phyloP scores from a whole-genome alignment of 30 jellyfish, hydroid and myxozoan genomes.

The Nemopilema nomurai region DNA sequence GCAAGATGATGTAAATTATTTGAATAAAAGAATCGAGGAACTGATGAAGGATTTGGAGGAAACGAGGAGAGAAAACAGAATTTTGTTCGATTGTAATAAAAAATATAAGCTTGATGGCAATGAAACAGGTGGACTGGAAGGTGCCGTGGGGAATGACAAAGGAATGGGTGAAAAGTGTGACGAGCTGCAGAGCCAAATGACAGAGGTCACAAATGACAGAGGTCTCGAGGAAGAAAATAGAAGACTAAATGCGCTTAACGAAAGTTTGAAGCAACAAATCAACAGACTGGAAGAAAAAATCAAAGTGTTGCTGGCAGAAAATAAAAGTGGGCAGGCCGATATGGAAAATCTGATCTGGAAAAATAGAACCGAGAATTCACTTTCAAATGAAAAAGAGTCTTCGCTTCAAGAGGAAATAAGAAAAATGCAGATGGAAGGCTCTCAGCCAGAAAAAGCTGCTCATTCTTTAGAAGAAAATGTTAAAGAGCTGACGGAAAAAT shows the following conservation, averaged over 20 bases:
- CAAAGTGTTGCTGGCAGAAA: too few relatives aligned
- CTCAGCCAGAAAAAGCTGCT: not conserved
- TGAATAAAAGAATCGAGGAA: not conserved
- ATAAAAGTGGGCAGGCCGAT: too few relatives aligned
- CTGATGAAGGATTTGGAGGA: not conserved
- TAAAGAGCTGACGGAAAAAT: not conserved
- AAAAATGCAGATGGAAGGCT: not conserved
- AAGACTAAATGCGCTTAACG: too few relatives aligned
- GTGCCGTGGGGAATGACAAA: not conserved
- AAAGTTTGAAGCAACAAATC: too few relatives aligned
- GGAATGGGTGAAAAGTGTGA: too few relatives aligned
- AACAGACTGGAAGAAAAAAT: too few relatives aligned
- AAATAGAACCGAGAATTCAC: not conserved
- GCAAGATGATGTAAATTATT: not conserved
- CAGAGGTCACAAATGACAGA: too few relatives aligned
- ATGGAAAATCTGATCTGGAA: too few relatives aligned
- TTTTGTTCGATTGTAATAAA: not conserved
- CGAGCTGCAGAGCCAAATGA: too few relatives aligned
- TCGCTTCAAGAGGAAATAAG: not conserved
- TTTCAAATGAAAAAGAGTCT: not conserved
- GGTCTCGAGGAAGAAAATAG: too few relatives aligned
- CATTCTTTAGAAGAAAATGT: not conserved
- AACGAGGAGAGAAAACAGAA: not conserved
- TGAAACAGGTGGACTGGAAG: not conserved
- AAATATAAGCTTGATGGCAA: not conserved